phyloP scores from a whole-genome alignment of 2,888 invertebrate genomes.

The Scaptomyza flava region DNA sequence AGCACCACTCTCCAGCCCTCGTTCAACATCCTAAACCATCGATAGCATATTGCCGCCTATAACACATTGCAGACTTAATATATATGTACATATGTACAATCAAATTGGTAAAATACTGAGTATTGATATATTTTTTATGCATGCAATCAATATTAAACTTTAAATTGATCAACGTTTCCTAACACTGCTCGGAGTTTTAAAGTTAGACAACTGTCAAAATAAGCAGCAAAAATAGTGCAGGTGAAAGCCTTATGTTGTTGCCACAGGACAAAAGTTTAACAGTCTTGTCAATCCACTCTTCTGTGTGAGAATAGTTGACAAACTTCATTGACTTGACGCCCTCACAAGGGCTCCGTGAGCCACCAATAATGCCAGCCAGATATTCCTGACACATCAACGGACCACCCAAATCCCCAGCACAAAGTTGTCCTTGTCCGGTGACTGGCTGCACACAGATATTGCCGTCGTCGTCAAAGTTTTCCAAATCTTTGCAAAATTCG shows the following conservation, averaged over 20 bases:
- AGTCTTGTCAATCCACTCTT: conserved; percentile 29
- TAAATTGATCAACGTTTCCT: not conserved
- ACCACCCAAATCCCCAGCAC: conserved; percentile 64
- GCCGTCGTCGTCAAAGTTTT: not conserved
- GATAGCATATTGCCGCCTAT: too few species aligned
- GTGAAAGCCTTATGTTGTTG: not conserved
- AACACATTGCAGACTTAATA: too few species aligned
- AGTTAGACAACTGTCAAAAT: not conserved
- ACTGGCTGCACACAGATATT: conserved; percentile 43
- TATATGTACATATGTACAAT: too few species aligned
- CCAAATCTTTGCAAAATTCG: conserved; percentile 12
- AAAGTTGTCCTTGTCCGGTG: conserved; percentile 17
- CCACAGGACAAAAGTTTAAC: not conserved
- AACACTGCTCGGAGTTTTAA: conserved; percentile 4
- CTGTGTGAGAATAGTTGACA: conserved; percentile 28
- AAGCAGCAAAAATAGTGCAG: conserved; percentile 4
- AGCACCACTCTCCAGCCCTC: too few species aligned
- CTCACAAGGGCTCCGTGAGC: conserved; percentile 35
- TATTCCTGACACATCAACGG: conserved; percentile 44
- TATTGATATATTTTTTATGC: not conserved
- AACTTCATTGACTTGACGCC: conserved; percentile 45
- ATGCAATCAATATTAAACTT: not conserved
- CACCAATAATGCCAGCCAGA: conserved; percentile 52
- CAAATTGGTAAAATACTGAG: too few species aligned
- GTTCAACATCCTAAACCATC: too few species aligned